These are phyloP conservation scores for Hirundichthys speculiger DNA, from an alignment of 2,113 vertebrate genomes.

Conservation along the genomic window DNA sequence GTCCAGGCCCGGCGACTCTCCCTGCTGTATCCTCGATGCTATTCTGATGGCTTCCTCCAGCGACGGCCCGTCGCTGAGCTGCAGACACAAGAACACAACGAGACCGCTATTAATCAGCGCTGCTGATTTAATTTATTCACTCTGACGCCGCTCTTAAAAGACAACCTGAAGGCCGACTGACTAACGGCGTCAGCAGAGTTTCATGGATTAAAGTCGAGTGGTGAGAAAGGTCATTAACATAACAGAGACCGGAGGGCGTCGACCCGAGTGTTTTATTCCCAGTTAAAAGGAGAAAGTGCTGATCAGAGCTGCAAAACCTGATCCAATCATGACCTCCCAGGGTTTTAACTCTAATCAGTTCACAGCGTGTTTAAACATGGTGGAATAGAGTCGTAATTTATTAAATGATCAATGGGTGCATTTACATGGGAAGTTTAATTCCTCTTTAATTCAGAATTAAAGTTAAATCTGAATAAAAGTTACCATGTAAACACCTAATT, in stretches of 20 bases:
- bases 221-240: constrained; percentile 32
- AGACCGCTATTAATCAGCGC: neutral
- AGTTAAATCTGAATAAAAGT: too few species aligned
- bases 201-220: constrained; percentile 23
- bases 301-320: constrained; percentile 5
- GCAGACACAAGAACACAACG: constrained; percentile 15
- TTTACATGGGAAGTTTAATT: too few species aligned
- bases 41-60: constrained; percentile 99
- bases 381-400: too few species aligned
- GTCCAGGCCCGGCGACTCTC: constrained; percentile 94
- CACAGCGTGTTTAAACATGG: neutral
- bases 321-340: constrained; percentile 4
- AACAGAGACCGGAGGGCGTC: constrained; percentile 27
- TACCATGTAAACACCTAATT: too few species aligned
- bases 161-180: constrained; percentile 8
- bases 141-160: constrained; percentile 5
- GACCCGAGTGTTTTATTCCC: too few species aligned
- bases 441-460: too few species aligned
- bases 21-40: constrained; percentile 98
- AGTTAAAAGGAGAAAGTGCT: constrained; percentile 1
- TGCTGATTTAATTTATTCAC: constrained; percentile 4
- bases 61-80: constrained; percentile 97
- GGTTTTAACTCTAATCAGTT: neutral
- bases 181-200: constrained; percentile 7
- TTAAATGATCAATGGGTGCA: too few species aligned